phyloP scores from a whole-genome alignment of 2,113 vertebrate genomes.

The Climacteris rufus region DNA sequence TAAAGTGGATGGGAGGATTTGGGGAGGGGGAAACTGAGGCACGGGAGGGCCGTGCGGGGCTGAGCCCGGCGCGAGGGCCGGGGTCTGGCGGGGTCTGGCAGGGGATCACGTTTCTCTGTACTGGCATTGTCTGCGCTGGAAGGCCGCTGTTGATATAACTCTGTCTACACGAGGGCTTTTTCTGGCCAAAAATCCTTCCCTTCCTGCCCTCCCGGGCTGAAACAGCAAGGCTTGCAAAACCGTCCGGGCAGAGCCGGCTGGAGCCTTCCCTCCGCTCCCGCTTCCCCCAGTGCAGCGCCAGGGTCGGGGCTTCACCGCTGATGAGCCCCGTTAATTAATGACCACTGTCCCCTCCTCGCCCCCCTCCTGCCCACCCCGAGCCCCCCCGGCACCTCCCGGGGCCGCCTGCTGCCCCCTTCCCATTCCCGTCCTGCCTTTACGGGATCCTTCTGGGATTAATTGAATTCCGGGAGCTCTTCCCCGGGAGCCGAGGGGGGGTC shows the following conservation, averaged over 20 bases:
- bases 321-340: neutral
- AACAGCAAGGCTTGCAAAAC: constrained; percentile 53
- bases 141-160: constrained; percentile 34
- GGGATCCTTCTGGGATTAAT: neutral
- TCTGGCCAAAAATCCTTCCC: constrained; percentile 47
- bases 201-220: constrained; percentile 58
- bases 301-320: rapidly evolving
- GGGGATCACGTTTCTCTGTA: neutral
- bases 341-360: rapidly evolving
- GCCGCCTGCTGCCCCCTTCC: neutral
- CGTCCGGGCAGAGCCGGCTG: constrained; percentile 25
- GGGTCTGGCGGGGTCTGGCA: neutral
- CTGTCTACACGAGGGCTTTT: constrained; percentile 38
- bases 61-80: neutral
- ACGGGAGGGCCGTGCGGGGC: neutral
- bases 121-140: constrained; percentile 33
- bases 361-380: neutral
- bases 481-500: neutral
- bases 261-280: neutral
- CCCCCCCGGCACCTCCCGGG: neutral
- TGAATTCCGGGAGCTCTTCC: neutral
- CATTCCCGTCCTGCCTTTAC: neutral
- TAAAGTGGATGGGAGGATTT: neutral
- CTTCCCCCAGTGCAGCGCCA: neutral
- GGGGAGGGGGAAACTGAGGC: constrained; percentile 34